Evolutionary conservation across 2,797 vertebrate genomes (phyloP).

Genomic region (Neoniphon sammara): DNA sequence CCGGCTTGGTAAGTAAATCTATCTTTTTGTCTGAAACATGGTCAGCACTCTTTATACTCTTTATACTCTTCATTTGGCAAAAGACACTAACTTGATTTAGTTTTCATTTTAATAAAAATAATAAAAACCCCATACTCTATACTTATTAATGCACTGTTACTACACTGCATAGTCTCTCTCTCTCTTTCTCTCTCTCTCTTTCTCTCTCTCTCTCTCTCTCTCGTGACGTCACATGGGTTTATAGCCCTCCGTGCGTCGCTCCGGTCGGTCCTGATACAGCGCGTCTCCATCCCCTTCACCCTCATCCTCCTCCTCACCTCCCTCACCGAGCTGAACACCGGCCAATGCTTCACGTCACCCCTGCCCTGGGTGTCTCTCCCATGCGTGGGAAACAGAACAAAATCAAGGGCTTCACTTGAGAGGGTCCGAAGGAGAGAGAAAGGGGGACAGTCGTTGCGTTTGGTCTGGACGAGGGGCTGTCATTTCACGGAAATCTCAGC

Average conservation of each 20-base stretch:
- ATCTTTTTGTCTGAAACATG: no score
- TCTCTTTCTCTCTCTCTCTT: constrained; percentile 34
- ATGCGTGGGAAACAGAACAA: constrained; percentile 70
- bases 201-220: neutral
- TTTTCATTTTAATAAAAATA: no score
- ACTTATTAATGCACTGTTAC: no score
- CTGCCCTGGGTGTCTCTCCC: constrained; percentile 67
- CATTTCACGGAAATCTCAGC: constrained; percentile 34
- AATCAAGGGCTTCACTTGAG: constrained; percentile 73
- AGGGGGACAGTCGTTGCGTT: neutral
- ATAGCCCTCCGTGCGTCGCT: constrained; percentile 66
- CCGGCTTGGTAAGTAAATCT: no score
- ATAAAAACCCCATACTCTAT: no score
- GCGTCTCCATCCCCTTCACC: constrained; percentile 9
- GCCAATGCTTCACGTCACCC: constrained; percentile 69
- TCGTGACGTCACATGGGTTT: constrained; percentile 78
- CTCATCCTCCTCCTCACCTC: constrained; percentile 43
- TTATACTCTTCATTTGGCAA: no score
- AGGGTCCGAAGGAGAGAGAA: constrained; percentile 22
- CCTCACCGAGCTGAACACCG: constrained; percentile 57
- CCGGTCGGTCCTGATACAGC: constrained; percentile 40
- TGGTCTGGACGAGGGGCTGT: constrained; percentile 1
- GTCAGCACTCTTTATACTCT: no score
- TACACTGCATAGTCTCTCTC: no score
- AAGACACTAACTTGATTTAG: no score